Conservation (phyloP, 2,797 vertebrate species). For the Schizopygopsis malacanthus region DNA sequence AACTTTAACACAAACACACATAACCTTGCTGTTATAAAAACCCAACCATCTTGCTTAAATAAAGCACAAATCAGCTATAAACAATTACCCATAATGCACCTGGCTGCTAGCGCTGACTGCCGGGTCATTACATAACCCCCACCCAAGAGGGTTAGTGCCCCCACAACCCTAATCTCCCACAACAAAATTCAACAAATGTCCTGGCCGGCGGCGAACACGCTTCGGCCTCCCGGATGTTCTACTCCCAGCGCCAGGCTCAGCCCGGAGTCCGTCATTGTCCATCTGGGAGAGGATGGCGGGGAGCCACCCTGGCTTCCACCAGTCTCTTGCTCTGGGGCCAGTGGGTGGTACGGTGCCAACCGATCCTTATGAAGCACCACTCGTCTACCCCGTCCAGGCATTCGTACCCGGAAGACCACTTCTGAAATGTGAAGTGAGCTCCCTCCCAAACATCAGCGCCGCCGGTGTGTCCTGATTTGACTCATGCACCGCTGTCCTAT, state of each 20-base stretch:
- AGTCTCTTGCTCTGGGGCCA: background rate
- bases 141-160: too few species aligned
- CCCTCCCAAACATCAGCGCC: background rate
- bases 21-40: too few species aligned
- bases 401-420: too few species aligned
- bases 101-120: too few species aligned
- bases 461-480: background rate
- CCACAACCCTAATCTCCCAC: too few species aligned
- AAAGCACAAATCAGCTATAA: too few species aligned
- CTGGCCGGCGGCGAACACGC: background rate
- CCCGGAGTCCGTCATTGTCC: background rate
- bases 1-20: too few species aligned
- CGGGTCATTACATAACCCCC: too few species aligned
- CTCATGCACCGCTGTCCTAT: background rate
- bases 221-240: background rate
- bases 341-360: background rate
- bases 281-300: background rate
- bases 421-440: background rate
- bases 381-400: background rate
- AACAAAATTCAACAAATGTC: background rate
- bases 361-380: background rate
- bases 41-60: too few species aligned
- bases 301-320: background rate
- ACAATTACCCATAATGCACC: too few species aligned
- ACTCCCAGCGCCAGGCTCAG: background rate